Evolutionary conservation across 2,888 invertebrate genomes (phyloP), one percentile per base, ranked within the genome.

Genomic region (Hypomecis atomaria): DNA sequence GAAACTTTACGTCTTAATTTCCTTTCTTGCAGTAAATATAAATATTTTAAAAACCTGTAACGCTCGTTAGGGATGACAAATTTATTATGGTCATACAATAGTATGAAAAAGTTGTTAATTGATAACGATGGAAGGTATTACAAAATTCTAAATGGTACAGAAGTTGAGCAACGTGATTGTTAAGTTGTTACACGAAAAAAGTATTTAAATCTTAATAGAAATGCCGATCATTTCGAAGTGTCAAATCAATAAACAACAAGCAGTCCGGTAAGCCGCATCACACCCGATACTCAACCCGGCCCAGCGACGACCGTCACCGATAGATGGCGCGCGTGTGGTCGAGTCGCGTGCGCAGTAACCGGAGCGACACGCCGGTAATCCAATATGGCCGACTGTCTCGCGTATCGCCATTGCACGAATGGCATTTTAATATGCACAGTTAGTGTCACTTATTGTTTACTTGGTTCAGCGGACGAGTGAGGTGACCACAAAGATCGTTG

Each of bases 311-410:
- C 60, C 56, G 47, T 57, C 57, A 57, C 60, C 57, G 48, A 81
- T 88, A 90, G 90, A 91, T 89, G 89, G 86, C 90, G 90, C 85
- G 90, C 86, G 92, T 90, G 92, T 91, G 92, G 91, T 88, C 91
- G 82, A 83, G 89, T 88, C 91, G 90, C 92, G 92, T 90, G 92
- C 92, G 90, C 90, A 85, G 88, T 85, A 90, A 91, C 90, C 90
- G 86, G 87, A 91, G 89, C 87, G 90, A 90, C 91, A 88, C 88
- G 90, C 87, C 86, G 84, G 92, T 92, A 92, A 92, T 88, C 83
- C 88, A 90, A 92, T 91, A 92, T 89, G 89, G 89, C 89, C 84
- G 88, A 77, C 82, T 86, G 87, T 86, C 84, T 84, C 82, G 83
- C 82, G 82, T 89, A 88, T 87, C 90, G 85, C 86, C 89, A 85